phyloP scores from a whole-genome alignment of 2,888 invertebrate species.

The Drosophila macrospina region DNA sequence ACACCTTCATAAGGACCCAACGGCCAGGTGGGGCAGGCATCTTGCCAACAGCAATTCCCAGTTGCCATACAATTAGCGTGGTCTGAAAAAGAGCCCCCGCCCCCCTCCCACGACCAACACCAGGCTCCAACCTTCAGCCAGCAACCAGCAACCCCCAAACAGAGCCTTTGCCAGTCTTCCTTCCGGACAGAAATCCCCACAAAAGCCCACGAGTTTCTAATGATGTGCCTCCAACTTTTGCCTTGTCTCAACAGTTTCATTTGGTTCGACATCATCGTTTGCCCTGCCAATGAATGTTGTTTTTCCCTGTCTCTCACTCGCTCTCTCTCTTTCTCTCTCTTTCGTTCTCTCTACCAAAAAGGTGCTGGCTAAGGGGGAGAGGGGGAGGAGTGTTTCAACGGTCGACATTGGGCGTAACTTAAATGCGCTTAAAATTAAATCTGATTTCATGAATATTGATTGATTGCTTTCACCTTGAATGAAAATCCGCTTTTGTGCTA shows the following conservation, averaged over 20 bases:
- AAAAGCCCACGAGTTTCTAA: slow-evolving; percentile 62
- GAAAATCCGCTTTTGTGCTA: slow-evolving; percentile 80
- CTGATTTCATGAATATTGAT: slow-evolving; percentile 82
- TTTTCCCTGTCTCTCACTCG: slow-evolving; percentile 30
- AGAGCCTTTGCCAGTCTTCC: not conserved
- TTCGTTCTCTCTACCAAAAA: slow-evolving; percentile 51
- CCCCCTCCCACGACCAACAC: not conserved
- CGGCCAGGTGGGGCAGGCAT: slow-evolving; percentile 29
- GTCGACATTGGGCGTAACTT: slow-evolving; percentile 58
- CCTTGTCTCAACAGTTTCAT: slow-evolving; percentile 69
- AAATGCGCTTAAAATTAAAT: slow-evolving; percentile 81
- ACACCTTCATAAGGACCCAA: not conserved
- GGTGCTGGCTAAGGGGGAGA: slow-evolving; percentile 40
- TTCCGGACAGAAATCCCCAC: not conserved
- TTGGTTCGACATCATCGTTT: slow-evolving; percentile 66
- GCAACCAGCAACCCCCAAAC: not conserved
- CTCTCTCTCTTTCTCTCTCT: not conserved
- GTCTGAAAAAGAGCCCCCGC: slow-evolving; percentile 39
- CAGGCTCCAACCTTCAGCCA: too few species aligned
- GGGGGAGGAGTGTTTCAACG: slow-evolving; percentile 8
- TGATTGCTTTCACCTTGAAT: slow-evolving; percentile 82
- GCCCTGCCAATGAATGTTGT: slow-evolving; percentile 61
- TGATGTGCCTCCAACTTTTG: slow-evolving; percentile 68
- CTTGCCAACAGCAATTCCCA: slow-evolving; percentile 37
- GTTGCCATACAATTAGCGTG: slow-evolving; percentile 78